A percentile compares a stretch with the other conserved stretches of the same genome.
Evolutionary conservation across 2,797 vertebrate species (phyloP).

Genomic region (Florisuga fusca): DNA sequence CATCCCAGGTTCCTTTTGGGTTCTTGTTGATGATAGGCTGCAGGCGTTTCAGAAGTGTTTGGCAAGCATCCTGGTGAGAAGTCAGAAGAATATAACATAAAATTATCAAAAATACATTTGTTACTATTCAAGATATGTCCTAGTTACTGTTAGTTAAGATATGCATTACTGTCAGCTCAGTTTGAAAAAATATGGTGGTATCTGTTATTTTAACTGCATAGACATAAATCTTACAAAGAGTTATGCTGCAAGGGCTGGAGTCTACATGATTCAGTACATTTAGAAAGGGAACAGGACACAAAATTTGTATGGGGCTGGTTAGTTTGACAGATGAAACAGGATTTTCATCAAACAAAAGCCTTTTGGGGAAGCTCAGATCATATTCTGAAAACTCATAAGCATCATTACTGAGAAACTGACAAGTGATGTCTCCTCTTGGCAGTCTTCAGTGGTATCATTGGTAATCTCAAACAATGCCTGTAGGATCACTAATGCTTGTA

Average conservation of each 20-base stretch:
- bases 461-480: not conserved
- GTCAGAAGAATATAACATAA: not conserved
- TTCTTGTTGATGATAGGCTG: slow-evolving; percentile 85
- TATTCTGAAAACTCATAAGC: not conserved
- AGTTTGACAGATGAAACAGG: not conserved
- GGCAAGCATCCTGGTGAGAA: slow-evolving; percentile 85
- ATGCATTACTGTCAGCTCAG: not conserved
- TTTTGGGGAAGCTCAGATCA: not conserved
- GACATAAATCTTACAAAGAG: not conserved
- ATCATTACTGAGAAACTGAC: not conserved
- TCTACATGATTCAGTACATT: not conserved
- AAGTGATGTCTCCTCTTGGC: not conserved
- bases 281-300: not conserved
- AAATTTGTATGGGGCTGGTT: not conserved
- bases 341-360: not conserved
- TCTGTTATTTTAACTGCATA: not conserved
- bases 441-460: not conserved
- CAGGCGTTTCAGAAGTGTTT: slow-evolving; percentile 86
- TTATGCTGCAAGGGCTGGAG: not conserved
- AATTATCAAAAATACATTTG: not conserved
- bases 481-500: not conserved
- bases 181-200: not conserved
- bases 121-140: not conserved
- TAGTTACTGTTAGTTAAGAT: not conserved
- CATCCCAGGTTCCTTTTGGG: slow-evolving; percentile 87